These are phyloP conservation scores for Limnothrissa miodon DNA, from an alignment of 2,113 vertebrate genomes.

Conservation along the genomic window DNA sequence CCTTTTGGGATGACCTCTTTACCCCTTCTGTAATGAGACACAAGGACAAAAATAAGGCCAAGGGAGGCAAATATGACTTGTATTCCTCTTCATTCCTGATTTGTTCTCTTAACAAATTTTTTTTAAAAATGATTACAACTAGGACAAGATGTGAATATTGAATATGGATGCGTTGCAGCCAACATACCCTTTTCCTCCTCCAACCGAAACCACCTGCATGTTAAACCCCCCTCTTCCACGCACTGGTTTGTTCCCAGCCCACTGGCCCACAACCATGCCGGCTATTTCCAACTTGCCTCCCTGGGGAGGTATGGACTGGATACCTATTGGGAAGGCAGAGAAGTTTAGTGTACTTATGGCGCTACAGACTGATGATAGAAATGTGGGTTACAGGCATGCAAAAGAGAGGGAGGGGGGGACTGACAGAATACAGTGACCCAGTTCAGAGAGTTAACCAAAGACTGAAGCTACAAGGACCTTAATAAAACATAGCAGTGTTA, in stretches of 20 bases:
- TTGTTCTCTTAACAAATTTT: too few relatives aligned
- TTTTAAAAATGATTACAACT: background rate
- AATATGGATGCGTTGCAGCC: background rate
- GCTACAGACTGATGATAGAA: background rate
- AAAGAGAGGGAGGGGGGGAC: background rate
- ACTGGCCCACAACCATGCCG: slow-evolving; percentile 91
- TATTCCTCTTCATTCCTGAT: too few relatives aligned
- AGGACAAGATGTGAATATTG: background rate
- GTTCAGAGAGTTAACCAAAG: background rate
- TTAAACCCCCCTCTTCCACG: slow-evolving; percentile 84
- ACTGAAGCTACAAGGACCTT: background rate
- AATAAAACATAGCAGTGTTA: background rate
- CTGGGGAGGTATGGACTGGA: slow-evolving; percentile 88
- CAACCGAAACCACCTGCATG: slow-evolving; percentile 89
- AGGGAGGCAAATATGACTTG: background rate
- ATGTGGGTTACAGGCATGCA: background rate
- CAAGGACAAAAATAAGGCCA: background rate
- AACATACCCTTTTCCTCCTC: slow-evolving; percentile 82
- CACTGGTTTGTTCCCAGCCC: slow-evolving; percentile 86
- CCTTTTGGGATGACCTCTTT: slow-evolving; percentile 77
- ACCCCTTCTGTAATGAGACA: slow-evolving; percentile 69
- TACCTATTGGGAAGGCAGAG: slow-evolving; percentile 60
- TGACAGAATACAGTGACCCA: background rate
- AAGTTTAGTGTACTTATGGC: background rate
- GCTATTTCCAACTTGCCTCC: slow-evolving; percentile 92